A percentile compares a stretch with the other conserved stretches of the same genome.
These are phyloP conservation scores for Nothobranchius kuhntae DNA, from an alignment of 2,113 vertebrate species.

Conservation along the genomic window DNA sequence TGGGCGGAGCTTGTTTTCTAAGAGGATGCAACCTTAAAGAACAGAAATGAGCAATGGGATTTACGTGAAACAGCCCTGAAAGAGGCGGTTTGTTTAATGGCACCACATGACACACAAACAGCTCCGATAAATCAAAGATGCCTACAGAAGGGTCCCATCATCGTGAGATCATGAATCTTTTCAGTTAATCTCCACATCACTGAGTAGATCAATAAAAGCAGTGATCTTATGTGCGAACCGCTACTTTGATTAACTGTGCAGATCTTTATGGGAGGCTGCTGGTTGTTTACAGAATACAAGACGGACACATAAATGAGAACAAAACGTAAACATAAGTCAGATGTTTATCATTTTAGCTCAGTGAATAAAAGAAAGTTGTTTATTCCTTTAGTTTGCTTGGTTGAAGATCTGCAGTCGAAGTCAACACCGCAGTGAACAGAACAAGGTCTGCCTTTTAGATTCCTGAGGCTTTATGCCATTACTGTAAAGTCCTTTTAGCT, in stretches of 20 bases:
- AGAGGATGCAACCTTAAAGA: conserved; percentile 41
- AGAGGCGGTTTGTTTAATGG: conserved; percentile 27
- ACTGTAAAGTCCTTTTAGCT: conserved; percentile 32
- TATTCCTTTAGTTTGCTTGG: background rate
- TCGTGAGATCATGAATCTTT: conserved; percentile 49
- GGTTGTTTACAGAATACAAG: conserved; percentile 41
- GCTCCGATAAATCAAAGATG: conserved; percentile 59
- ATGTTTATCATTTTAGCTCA: conserved; percentile 26
- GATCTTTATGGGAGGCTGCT: conserved; percentile 17
- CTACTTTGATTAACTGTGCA: conserved; percentile 34
- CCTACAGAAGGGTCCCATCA: conserved; percentile 44
- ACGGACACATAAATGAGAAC: conserved; percentile 7
- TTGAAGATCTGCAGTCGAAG: background rate
- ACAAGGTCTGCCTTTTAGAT: conserved; percentile 15
- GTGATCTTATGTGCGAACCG: conserved; percentile 36
- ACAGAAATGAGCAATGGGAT: conserved; percentile 17
- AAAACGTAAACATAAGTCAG: conserved; percentile 14
- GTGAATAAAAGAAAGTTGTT: conserved; percentile 5
- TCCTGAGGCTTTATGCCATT: conserved; percentile 4
- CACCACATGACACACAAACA: conserved; percentile 4
- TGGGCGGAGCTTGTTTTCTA: conserved; percentile 26
- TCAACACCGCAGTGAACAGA: conserved; percentile 2
- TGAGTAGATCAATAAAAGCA: conserved; percentile 51
- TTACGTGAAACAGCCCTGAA: background rate
- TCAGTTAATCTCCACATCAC: conserved; percentile 36